Evolutionary conservation across 2,113 vertebrate genomes (phyloP).

Genomic region (Microtus oregoni): DNA sequence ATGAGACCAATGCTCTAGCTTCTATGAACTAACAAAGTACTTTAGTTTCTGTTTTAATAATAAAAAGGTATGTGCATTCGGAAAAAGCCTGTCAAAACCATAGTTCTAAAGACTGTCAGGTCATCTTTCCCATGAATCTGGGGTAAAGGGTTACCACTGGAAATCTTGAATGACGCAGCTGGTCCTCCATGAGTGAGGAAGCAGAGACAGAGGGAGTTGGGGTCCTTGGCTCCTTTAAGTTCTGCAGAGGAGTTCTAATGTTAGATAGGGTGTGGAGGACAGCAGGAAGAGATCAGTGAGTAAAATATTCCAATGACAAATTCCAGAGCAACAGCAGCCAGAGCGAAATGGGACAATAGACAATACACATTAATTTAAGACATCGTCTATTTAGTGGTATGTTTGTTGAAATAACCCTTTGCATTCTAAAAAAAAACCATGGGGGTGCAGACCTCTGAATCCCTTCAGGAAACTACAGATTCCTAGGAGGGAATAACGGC

Average conservation of each 20-base stretch:
- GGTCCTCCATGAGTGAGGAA: slow-evolving; percentile 31
- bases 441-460: slow-evolving; percentile 65
- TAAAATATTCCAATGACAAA: slow-evolving; percentile 72
- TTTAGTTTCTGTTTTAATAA: slow-evolving; percentile 47
- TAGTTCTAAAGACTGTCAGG: slow-evolving; percentile 6
- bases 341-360: slow-evolving; percentile 64
- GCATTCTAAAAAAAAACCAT: slow-evolving; percentile 81
- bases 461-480: slow-evolving; percentile 80
- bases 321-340: slow-evolving; percentile 68
- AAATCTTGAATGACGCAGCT: slow-evolving; percentile 58
- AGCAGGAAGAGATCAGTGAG: slow-evolving; percentile 68
- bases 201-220: neutral
- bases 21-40: neutral
- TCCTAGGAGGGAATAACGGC: slow-evolving; percentile 77
- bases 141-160: slow-evolving; percentile 31
- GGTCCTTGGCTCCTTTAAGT: slow-evolving; percentile 31
- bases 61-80: slow-evolving; percentile 30
- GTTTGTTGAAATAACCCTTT: slow-evolving; percentile 79
- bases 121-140: slow-evolving; percentile 69
- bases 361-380: slow-evolving; percentile 79
- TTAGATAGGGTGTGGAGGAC: slow-evolving; percentile 58
- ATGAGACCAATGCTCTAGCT: neutral
- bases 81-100: slow-evolving; percentile 25
- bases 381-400: slow-evolving; percentile 61
- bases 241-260: slow-evolving; percentile 53